These are phyloP conservation scores for Helobdella robusta DNA, from an alignment of 2,888 invertebrate species.

Conservation along the genomic window DNA sequence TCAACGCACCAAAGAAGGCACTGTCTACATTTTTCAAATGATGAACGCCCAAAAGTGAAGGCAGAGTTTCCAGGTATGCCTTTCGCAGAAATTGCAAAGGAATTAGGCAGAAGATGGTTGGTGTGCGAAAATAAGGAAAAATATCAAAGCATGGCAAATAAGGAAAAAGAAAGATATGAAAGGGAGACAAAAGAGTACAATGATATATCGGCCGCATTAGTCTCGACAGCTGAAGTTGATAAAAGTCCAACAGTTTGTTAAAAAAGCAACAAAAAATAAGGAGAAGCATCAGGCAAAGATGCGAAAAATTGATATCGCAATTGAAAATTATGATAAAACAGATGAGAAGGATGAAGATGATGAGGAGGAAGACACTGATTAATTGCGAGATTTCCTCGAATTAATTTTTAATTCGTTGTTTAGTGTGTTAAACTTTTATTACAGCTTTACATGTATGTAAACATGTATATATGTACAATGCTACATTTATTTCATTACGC, in stretches of 20 bases:
- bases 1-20: slow-evolving; percentile 95
- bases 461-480: no score
- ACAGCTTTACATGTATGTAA: no score
- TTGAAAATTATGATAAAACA: slow-evolving; percentile 33
- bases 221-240: slow-evolving; percentile 5
- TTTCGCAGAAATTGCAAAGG: slow-evolving; percentile 93
- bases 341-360: slow-evolving; percentile 34
- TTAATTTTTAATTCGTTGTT: no score
- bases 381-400: no score
- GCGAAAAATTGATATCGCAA: slow-evolving; percentile 49
- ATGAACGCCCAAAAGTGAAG: slow-evolving; percentile 88
- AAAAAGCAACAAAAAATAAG: slow-evolving; percentile 16
- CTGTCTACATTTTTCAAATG: slow-evolving; percentile 98
- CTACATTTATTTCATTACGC: no score
- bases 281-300: slow-evolving; percentile 12
- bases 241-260: slow-evolving; percentile 17
- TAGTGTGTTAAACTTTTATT: no score
- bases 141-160: slow-evolving; percentile 84
- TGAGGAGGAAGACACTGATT: slow-evolving; percentile 23
- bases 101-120: slow-evolving; percentile 89
- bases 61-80: slow-evolving; percentile 82
- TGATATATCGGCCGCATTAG: background rate
- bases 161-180: slow-evolving; percentile 90
- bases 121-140: slow-evolving; percentile 66
- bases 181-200: slow-evolving; percentile 47